Evolutionary conservation across 2,113 vertebrate species (phyloP).

Genomic region (Mus spicilegus): DNA sequence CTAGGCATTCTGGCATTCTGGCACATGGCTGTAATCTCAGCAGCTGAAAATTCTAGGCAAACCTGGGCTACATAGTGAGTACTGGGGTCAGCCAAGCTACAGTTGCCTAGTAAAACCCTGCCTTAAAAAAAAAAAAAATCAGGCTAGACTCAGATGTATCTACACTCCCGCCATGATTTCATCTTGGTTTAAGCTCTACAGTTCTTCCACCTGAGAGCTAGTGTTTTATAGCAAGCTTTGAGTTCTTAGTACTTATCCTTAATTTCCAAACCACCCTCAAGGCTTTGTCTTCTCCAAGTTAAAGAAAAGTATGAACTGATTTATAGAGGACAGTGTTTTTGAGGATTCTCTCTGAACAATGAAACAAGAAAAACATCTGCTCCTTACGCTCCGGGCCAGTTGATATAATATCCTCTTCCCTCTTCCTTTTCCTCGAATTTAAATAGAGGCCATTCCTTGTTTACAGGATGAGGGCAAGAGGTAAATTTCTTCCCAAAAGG

Average conservation of each 20-base stretch:
- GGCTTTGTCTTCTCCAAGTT: not conserved
- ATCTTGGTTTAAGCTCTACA: not conserved
- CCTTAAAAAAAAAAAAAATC: not conserved
- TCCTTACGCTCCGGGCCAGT: conserved; percentile 58
- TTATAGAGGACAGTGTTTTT: conserved; percentile 27
- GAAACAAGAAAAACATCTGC: conserved; percentile 76
- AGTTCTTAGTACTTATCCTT: conserved; percentile 20
- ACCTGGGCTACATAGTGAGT: not conserved
- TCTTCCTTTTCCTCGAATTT: conserved; percentile 80
- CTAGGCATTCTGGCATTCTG: not conserved
- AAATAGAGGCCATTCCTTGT: conserved; percentile 76
- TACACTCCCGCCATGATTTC: not conserved
- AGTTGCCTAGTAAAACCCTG: not conserved
- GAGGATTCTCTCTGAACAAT: conserved; percentile 76
- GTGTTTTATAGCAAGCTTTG: not conserved
- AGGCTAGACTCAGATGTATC: conserved; percentile 13
- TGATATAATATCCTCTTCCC: conserved; percentile 82
- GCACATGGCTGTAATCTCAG: not conserved
- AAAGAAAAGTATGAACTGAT: conserved; percentile 39
- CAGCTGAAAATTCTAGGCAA: not conserved
- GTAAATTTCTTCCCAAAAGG: conserved; percentile 72
- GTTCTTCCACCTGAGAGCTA: not conserved
- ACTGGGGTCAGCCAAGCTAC: not conserved
- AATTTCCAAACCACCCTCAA: not conserved
- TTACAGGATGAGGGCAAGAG: conserved; percentile 78